Evolutionary conservation across 2,113 vertebrate genomes (phyloP), one percentile per base, ranked within the genome.

Genomic region (Oncorhynchus kisutch): DNA sequence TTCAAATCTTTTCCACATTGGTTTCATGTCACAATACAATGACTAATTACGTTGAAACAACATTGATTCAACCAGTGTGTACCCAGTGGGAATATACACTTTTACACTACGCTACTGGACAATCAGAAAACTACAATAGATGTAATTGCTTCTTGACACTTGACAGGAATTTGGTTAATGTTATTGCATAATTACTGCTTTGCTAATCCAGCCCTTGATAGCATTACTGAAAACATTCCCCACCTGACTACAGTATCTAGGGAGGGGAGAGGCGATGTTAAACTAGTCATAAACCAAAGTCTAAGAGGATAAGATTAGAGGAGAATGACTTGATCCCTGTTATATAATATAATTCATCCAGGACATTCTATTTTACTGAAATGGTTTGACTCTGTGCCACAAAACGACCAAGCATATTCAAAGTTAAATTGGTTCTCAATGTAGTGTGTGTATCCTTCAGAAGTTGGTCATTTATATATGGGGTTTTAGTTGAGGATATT

Each of bases 211-310:
- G 18, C 13, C n/a, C 59, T 62, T 62, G n/a, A 62, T n/a, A 8
- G 11, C n/a, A 62, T 62, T 22, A 62, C 59, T 62, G 59, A 62
- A 62, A 22, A 22, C 16, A 62, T n/a, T 20, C n/a, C 2, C 59
- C 59, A 24, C 6, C 59, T 62, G 54, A 57, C 54, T 20, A 45
- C 39, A 45, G 39, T 45, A 62, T 62, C n/a, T 11, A 74, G 51
- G 45, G 2, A 67, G 2, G 73, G 57, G 31, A 51, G 49, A 72
- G 54, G 20, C 9, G 24, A 57, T 65, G 60, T 75, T 14, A 48
- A 3, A n/a, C 54, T 39, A 74, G 73, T 81, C 62, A 87, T 91
- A 89, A 91, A 89, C 78, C 89, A 92, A 89, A 92, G 90, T 92
- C 86, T 83, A 81, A 57, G 6, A 74, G 20, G 85, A 88, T 82